Conservation (phyloP, 1,140 invertebrate species). For the Samia ricini region DNA sequence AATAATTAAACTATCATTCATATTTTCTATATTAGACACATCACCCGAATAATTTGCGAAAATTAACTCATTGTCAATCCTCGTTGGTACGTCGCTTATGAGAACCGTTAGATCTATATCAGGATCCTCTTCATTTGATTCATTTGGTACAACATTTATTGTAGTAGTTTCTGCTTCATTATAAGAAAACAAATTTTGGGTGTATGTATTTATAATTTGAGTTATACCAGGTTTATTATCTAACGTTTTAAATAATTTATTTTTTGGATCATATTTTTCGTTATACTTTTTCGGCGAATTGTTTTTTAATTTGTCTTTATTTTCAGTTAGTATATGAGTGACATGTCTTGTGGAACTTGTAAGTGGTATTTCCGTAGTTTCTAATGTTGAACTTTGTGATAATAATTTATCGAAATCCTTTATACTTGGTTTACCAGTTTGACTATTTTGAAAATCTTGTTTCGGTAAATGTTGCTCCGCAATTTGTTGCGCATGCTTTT, state of each 20-base stretch:
- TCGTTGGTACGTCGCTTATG: constrained; percentile 33
- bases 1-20: constrained; percentile 9
- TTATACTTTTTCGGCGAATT: constrained; percentile 59
- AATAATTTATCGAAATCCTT: constrained; percentile 5
- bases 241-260: constrained; percentile 21
- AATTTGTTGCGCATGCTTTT: constrained; percentile 69
- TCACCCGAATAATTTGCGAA: constrained; percentile 21
- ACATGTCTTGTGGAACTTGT: constrained; percentile 13
- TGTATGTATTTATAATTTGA: constrained; percentile 13
- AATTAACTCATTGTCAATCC: constrained; percentile 11
- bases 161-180: constrained; percentile 21
- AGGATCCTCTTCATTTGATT: constrained; percentile 38
- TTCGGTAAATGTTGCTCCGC: constrained; percentile 44
- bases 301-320: constrained; percentile 42
- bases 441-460: constrained; percentile 24
- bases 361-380: constrained; percentile 12
- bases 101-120: constrained; percentile 57
- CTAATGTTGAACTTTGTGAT: constrained; percentile 25
- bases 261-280: constrained; percentile 43
- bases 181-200: constrained; percentile 11
- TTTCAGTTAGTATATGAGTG: constrained; percentile 27
- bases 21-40: constrained; percentile 27
- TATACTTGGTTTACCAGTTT: constrained; percentile 23
- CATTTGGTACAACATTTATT: neutral
- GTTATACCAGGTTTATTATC: constrained; percentile 16